Evolutionary conservation across 2,888 invertebrate species (phyloP).

Genomic region (Poecilobothrus nobilitatus): DNA sequence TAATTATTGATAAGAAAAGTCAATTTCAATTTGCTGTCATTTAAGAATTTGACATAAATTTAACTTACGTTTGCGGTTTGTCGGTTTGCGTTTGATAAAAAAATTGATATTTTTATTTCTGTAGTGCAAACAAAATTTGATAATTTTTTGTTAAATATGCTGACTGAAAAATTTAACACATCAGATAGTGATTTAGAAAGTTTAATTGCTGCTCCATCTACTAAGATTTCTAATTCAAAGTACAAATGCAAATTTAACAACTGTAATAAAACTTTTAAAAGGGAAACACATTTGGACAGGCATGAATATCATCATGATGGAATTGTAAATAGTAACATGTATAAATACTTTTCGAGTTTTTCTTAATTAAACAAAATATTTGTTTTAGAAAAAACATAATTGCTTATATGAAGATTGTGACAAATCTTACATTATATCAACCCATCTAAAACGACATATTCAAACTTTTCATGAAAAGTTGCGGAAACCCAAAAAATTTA

Average conservation of each 20-base stretch:
- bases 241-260: constrained; percentile 45
- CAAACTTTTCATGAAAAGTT: constrained; percentile 44
- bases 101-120: background rate
- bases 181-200: constrained; percentile 39
- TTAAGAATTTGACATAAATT: too few relatives aligned
- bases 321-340: constrained; percentile 46
- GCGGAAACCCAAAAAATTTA: constrained; percentile 22
- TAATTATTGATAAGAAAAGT: too few relatives aligned
- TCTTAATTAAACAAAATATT: background rate
- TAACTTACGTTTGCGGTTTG: too few relatives aligned
- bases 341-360: background rate
- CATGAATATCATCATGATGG: constrained; percentile 51
- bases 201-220: constrained; percentile 23
- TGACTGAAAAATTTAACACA: constrained; percentile 17
- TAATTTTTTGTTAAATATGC: background rate
- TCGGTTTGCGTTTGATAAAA: too few relatives aligned
- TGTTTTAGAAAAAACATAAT: constrained; percentile 48
- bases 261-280: constrained; percentile 47
- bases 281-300: constrained; percentile 49
- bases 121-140: too few relatives aligned
- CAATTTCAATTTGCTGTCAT: too few relatives aligned
- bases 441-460: constrained; percentile 54
- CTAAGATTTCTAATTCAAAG: constrained; percentile 31
- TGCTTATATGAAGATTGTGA: constrained; percentile 51
- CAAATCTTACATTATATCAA: constrained; percentile 53